These are phyloP conservation scores for Montifringilla adamsi DNA, from an alignment of 2,113 vertebrate species.

Conservation along the genomic window DNA sequence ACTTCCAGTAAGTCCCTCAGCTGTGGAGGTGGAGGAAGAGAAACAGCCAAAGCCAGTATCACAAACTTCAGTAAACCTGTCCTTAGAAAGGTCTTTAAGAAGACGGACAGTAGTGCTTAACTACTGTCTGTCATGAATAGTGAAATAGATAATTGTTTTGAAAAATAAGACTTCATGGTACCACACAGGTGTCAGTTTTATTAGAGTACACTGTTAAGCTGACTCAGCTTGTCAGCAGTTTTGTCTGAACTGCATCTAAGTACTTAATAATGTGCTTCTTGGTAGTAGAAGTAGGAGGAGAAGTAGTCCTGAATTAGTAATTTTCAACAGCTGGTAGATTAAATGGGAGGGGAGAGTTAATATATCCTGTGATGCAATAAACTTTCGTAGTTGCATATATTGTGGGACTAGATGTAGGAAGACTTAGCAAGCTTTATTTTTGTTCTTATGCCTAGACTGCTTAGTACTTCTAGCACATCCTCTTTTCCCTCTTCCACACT, in stretches of 20 bases:
- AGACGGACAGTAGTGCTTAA: not conserved
- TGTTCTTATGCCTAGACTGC: not conserved
- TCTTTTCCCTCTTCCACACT: not conserved
- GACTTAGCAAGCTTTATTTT: not conserved
- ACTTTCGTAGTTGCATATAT: not conserved
- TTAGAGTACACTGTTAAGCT: not conserved
- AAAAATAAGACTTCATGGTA: not conserved
- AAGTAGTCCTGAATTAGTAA: not conserved
- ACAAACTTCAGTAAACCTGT: not conserved
- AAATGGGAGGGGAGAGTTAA: not conserved
- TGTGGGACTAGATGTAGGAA: not conserved
- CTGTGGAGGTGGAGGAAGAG: not conserved
- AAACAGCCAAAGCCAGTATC: not conserved
- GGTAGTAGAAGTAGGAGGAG: not conserved
- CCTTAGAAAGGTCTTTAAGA: not conserved
- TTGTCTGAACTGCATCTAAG: not conserved
- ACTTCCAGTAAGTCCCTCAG: not conserved
- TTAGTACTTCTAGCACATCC: not conserved
- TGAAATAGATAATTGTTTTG: not conserved
- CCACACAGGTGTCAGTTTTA: not conserved
- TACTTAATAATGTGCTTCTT: not conserved
- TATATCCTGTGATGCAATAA: not conserved
- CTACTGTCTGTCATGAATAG: not conserved
- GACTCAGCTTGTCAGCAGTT: not conserved
- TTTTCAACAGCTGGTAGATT: not conserved